A percentile compares a stretch with the other conserved stretches of the same genome.
phyloP scores from a whole-genome alignment of 2,113 vertebrate species.

The Corythornis madagascariensis region DNA sequence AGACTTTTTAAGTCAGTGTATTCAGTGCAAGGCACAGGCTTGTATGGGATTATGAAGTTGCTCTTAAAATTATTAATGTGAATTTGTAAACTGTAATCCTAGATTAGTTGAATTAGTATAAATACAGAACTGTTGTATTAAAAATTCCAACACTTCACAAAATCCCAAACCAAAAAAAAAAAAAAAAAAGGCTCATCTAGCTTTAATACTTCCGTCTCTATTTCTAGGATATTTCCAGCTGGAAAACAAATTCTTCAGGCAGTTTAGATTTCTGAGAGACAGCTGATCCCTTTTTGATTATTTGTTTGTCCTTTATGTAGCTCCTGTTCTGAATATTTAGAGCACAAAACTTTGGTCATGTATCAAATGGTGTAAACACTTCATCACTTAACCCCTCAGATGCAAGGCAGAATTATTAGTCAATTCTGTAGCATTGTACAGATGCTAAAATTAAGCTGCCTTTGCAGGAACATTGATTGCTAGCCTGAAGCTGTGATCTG shows the following conservation, averaged over 20 bases:
- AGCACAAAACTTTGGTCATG: background rate
- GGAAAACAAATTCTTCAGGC: background rate
- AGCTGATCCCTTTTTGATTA: background rate
- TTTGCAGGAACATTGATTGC: background rate
- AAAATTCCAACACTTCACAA: background rate
- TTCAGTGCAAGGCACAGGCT: background rate
- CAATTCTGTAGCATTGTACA: background rate
- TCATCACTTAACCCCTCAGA: background rate
- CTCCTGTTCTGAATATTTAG: background rate
- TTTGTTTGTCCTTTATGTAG: background rate
- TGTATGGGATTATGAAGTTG: background rate
- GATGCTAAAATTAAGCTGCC: background rate
- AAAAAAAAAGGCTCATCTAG: accelerated
- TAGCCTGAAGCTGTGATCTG: background rate
- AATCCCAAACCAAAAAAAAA: background rate
- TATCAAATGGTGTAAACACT: background rate
- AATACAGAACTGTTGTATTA: background rate
- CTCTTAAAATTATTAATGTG: background rate
- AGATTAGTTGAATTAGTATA: background rate
- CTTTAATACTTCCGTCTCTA: background rate
- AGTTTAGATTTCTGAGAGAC: background rate
- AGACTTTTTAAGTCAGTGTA: background rate
- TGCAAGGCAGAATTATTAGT: background rate
- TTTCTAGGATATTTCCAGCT: background rate
- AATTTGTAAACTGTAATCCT: background rate